Base-by-base conservation (phyloP, 2,888 invertebrate species). In the Osmoderma eremita region DNA sequence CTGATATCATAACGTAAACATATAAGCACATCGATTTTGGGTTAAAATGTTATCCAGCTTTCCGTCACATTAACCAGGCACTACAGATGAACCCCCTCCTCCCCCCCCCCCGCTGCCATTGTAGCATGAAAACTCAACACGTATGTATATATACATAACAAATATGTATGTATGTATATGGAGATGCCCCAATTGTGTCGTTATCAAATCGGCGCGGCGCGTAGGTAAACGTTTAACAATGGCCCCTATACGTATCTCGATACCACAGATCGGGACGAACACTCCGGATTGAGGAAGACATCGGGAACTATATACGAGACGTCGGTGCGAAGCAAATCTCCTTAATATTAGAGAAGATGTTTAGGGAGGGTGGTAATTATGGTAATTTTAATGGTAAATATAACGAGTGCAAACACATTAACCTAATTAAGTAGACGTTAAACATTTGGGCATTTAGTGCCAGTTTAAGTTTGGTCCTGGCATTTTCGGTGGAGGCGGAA, bases 41-140 rank as follows among this genome's bases (percentile, higher is more conserved):
- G 30, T 41, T 63, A 63, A 51, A 50, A 41, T 50, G 49, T 63
- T 63, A 50, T 63, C 63, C 42, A 41, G 30, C 24, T 53, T 63
- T 63, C 50, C 63, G 42, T 53, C 42, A 63, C 63, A 63, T 63
- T 63, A 63, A 15, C 51, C 41, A 22, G 15, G 30, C 30, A 42
- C 22, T 56, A 15, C 41, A 24, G 24, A 24, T 24, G 20, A 58
- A n/a, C 42, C 15, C n/a, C n/a, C n/a, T n/a, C n/a, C n/a, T n/a
- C n/a, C n/a, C 24, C 42, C 5, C 22, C 41, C 42, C 42, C 45
- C 24, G 48, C 45, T 62, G 24, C 50, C 50, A 20, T 18, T 30
- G 8, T 18, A 36, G 38, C 48, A 24, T 18, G 45, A 42, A 24
- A 58, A 53, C 17, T 5, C 6, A 22, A 17, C 38, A 10, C 30